phyloP scores from a whole-genome alignment of 2,797 vertebrate genomes.

The Ispidina picta region DNA sequence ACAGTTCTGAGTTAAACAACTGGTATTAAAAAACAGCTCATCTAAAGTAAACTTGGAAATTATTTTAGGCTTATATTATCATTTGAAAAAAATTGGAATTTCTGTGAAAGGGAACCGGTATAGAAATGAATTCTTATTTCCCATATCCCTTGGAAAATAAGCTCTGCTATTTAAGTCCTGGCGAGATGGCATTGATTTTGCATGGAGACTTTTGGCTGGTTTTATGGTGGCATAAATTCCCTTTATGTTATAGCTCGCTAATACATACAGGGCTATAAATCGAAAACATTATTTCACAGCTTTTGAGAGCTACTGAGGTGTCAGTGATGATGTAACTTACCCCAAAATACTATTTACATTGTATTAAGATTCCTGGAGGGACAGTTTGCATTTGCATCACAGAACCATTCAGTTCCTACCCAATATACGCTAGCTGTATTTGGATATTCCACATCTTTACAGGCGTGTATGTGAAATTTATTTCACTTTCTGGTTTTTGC shows the following conservation, averaged over 20 bases:
- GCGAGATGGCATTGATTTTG: background rate
- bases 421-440: background rate
- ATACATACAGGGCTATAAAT: constrained; percentile 25
- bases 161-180: background rate
- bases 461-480: background rate
- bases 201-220: background rate
- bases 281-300: constrained; percentile 2
- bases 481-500: background rate
- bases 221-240: constrained; percentile 41
- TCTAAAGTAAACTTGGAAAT: background rate
- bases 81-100: background rate
- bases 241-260: constrained; percentile 5
- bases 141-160: background rate
- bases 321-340: background rate
- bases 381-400: background rate
- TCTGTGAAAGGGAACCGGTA: background rate
- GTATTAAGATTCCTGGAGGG: background rate
- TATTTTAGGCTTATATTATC: background rate
- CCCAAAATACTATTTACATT: background rate
- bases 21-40: background rate
- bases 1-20: background rate
- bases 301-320: background rate
- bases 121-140: background rate
- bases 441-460: background rate
- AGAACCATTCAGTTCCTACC: background rate